A percentile compares a stretch with the other conserved stretches of the same genome.
Evolutionary conservation across 2,113 vertebrate species (phyloP).

Genomic region (Chaenocephalus aceratus): DNA sequence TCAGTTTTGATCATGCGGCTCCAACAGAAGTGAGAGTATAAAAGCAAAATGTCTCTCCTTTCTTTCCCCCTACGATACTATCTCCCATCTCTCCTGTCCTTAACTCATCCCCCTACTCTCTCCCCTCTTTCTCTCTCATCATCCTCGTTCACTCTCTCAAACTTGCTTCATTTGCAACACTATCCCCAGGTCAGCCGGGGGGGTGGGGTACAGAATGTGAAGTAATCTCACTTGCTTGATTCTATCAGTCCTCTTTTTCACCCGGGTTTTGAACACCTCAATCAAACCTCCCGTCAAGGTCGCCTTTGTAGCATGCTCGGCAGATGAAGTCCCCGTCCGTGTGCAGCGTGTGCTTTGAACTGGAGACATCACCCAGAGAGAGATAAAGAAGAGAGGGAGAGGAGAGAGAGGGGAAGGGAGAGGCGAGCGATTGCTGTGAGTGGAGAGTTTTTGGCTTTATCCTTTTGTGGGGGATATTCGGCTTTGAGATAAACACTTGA

Average conservation of each 20-base stretch:
- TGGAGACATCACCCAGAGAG: constrained; percentile 68
- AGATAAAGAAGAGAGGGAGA: constrained; percentile 68
- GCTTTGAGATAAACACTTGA: constrained; percentile 28
- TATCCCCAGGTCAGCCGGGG: constrained; percentile 67
- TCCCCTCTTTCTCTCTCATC: constrained; percentile 40
- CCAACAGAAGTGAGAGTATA: constrained; percentile 21
- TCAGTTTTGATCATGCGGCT: constrained; percentile 51
- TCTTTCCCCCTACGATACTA: background rate
- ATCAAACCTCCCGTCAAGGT: constrained; percentile 82
- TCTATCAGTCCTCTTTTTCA: constrained; percentile 77
- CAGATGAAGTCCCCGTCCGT: constrained; percentile 75
- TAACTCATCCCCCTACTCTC: background rate
- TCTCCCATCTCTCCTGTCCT: constrained; percentile 17
- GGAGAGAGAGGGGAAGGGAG: constrained; percentile 16
- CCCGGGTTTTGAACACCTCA: constrained; percentile 81
- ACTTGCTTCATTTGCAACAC: constrained; percentile 77
- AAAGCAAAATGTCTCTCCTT: constrained; percentile 18
- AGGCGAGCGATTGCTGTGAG: constrained; percentile 26
- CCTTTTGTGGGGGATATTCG: constrained; percentile 36
- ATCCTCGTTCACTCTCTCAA: constrained; percentile 38
- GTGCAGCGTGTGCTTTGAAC: constrained; percentile 76
- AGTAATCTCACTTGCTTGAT: constrained; percentile 75
- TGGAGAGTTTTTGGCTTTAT: constrained; percentile 17
- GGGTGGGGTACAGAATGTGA: constrained; percentile 75
- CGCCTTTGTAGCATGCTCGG: constrained; percentile 72